Percentiles rank a stretch among this genome's conserved stretches.
These are phyloP conservation scores for Saxidomus purpurata DNA, from an alignment of 1,140 invertebrate species.

Conservation along the genomic window DNA sequence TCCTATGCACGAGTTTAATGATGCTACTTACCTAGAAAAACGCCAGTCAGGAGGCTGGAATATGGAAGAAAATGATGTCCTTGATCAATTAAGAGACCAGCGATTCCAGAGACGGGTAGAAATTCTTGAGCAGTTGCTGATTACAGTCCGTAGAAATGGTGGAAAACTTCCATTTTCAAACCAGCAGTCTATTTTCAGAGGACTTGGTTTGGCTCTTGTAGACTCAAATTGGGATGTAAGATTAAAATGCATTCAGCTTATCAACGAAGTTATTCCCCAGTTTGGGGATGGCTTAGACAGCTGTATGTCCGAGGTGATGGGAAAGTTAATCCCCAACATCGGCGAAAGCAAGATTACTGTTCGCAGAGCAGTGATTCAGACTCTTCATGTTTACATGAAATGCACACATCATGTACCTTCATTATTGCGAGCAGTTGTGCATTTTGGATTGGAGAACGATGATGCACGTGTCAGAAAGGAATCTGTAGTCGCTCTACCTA, in stretches of 20 bases:
- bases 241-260: conserved; percentile 84
- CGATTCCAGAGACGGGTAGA: conserved; percentile 84
- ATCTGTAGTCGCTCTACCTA: conserved; percentile 83
- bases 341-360: conserved; percentile 85
- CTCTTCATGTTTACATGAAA: conserved; percentile 86
- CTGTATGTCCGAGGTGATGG: conserved; percentile 84
- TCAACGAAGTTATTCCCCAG: conserved; percentile 84
- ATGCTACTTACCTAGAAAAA: conserved; percentile 78
- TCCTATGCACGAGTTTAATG: conserved; percentile 81
- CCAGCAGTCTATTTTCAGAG: conserved; percentile 83
- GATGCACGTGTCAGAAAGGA: conserved; percentile 83
- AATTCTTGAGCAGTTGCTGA: conserved; percentile 83
- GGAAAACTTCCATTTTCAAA: conserved; percentile 84
- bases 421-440: conserved; percentile 82
- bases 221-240: conserved; percentile 85
- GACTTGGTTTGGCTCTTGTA: conserved; percentile 79
- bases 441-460: conserved; percentile 83
- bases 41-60: conserved; percentile 80
- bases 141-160: conserved; percentile 83
- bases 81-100: conserved; percentile 83
- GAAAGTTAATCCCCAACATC: conserved; percentile 84
- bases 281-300: conserved; percentile 83
- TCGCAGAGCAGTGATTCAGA: conserved; percentile 83
- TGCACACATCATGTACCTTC: conserved; percentile 80
- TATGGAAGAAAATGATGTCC: conserved; percentile 84